Evolutionary conservation across 2,888 invertebrate genomes (phyloP), one percentile per base, ranked within the genome.

Genomic region (Parnassius mnemosyne): DNA sequence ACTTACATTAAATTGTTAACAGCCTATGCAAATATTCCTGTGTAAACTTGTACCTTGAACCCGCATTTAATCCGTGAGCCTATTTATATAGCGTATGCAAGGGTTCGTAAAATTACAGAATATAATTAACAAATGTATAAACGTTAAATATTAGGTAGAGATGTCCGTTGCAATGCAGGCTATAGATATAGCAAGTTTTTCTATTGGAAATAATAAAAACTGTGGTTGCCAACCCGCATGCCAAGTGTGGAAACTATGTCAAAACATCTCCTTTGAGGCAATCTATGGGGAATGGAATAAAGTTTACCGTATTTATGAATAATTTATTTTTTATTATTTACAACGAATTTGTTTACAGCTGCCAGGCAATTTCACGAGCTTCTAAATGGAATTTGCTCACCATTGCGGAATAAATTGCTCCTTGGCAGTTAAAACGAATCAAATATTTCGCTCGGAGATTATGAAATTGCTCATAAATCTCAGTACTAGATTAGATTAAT

Each of bases 351-450:
- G 49, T 43, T 16, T 49, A 10, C 34, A 53, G 53, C 34, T 50
- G 12, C 20, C 20, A 10, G 42, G 47, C 42, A 58, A 67, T 73
- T 73, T 73, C 71, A 69, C 72, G 70, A 74, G 75, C 71, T 70
- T 74, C 71, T 82, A 51, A 82, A 85, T 79, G 77, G 76, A 80
- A 84, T 84, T 83, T 80, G 71, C 72, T 69, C 47, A 74, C 77
- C 76, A 78, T 78, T 75, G 69, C 76, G 70, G 69, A 66, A 76
- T 75, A 83, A 85, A 86, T 83, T 84, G 81, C 80, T 83, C 74
- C 80, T 81, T 80, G 77, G 72, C 79, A 80, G 77, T 82, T 81
- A 81, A 83, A 84, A 80, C 81, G 81, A 81, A 85, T 85, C 81
- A 16, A 16, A 16, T 16, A 85, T 80, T 81, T 78, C 80, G 75